Conservation (phyloP, 2,797 vertebrate species). For the Tragopan temminckii region DNA sequence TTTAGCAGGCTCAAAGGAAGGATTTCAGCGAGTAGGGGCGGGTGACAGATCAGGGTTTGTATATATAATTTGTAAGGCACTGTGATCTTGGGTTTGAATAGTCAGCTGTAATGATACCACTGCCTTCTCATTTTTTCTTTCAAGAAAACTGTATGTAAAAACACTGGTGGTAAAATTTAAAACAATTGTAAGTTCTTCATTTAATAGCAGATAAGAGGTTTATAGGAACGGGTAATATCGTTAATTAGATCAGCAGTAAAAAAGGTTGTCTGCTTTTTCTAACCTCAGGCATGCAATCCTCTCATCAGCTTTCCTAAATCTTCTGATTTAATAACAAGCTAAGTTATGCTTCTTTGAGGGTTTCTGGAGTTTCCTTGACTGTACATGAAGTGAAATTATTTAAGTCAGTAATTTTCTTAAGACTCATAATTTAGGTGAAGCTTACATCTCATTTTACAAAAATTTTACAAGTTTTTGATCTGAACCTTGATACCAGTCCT, state of each 20-base stretch:
- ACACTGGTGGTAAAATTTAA: slow-evolving; percentile 22
- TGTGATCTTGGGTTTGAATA: slow-evolving; percentile 36
- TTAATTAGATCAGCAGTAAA: slow-evolving; percentile 32
- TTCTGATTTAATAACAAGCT: slow-evolving; percentile 49
- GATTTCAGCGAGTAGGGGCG: slow-evolving; percentile 16
- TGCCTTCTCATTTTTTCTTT: slow-evolving; percentile 11
- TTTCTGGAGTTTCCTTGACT: background rate
- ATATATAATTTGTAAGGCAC: slow-evolving; percentile 63
- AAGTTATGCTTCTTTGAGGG: background rate
- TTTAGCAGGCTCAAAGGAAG: background rate
- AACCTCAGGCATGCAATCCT: background rate
- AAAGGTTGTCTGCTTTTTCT: slow-evolving; percentile 45
- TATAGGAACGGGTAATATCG: background rate
- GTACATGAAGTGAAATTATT: background rate
- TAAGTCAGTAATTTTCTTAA: background rate
- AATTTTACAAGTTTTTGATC: too few relatives aligned
- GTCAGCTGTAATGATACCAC: slow-evolving; percentile 62
- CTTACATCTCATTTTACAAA: background rate
- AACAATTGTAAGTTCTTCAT: background rate
- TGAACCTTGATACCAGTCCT: background rate
- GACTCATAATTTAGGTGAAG: background rate
- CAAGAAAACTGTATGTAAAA: slow-evolving; percentile 28
- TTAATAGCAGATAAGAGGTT: background rate
- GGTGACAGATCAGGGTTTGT: slow-evolving; percentile 46
- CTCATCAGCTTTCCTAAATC: slow-evolving; percentile 37